Evolutionary conservation across 1,140 invertebrate genomes (phyloP).

Genomic region (Drosophila jambulina): DNA sequence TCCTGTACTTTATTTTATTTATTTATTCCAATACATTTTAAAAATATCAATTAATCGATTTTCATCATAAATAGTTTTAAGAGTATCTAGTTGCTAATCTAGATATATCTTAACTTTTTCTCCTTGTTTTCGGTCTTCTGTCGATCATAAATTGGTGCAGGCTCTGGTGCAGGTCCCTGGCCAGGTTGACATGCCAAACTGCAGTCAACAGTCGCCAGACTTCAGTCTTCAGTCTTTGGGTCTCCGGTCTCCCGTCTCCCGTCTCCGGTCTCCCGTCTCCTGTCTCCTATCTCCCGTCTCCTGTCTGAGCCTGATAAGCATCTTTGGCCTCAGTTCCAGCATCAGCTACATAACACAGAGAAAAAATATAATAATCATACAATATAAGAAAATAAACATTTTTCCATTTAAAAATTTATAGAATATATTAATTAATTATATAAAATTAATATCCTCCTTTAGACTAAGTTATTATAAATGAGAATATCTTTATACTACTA

Average conservation of each 20-base stretch:
- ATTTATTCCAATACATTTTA: background rate
- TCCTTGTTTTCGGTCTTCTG: slow-evolving; percentile 54
- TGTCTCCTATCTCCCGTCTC: slow-evolving; percentile 42
- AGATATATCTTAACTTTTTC: background rate
- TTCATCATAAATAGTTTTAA: background rate
- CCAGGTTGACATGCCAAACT: slow-evolving; percentile 49
- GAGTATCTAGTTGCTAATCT: slow-evolving; percentile 6
- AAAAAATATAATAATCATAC: background rate
- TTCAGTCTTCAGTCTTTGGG: slow-evolving; percentile 39
- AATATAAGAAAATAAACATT: too few species aligned
- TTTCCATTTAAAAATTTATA: too few species aligned
- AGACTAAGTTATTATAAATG: background rate
- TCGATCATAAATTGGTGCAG: slow-evolving; percentile 83
- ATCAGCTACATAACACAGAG: slow-evolving; percentile 7
- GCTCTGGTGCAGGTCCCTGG: slow-evolving; percentile 34
- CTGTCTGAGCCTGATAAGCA: slow-evolving; percentile 75
- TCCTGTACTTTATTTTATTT: background rate
- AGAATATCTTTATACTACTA: background rate
- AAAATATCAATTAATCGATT: background rate
- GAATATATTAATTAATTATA: too few species aligned
- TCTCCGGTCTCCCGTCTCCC: too few species aligned
- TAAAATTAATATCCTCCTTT: too few species aligned
- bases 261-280: slow-evolving; percentile 38
- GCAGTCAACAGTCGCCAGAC: slow-evolving; percentile 49
- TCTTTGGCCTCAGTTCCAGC: slow-evolving; percentile 46